A percentile compares a stretch with the other conserved stretches of the same genome.
These are phyloP conservation scores for Salvelinus alpinus DNA, from an alignment of 2,113 vertebrate genomes.

Conservation along the genomic window DNA sequence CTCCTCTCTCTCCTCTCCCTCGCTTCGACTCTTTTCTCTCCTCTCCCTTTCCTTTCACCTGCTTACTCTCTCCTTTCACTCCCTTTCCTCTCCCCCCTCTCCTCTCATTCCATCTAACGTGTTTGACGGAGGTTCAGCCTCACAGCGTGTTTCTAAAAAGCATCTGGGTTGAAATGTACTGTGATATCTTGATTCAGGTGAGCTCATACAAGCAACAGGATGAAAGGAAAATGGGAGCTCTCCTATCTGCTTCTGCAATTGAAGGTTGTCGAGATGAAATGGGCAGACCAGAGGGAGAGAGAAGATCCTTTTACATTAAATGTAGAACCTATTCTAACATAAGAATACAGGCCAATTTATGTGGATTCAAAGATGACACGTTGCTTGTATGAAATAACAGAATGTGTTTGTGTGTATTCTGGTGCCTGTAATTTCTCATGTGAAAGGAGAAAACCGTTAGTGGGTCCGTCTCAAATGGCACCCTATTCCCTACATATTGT, in stretches of 20 bases:
- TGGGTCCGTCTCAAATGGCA: too few species aligned
- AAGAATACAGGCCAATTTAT: background rate
- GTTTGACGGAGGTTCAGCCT: too few species aligned
- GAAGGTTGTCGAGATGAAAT: background rate
- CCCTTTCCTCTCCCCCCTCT: background rate
- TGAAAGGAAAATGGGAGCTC: background rate
- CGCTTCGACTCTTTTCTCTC: too few species aligned
- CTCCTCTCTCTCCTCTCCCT: constrained; percentile 8
- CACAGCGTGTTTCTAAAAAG: too few species aligned
- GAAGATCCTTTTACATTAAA: background rate
- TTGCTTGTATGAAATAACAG: too few species aligned
- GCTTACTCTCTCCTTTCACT: background rate
- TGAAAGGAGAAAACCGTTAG: background rate
- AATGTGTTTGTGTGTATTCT: too few species aligned
- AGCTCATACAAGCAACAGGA: too few species aligned
- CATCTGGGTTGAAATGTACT: too few species aligned
- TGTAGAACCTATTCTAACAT: background rate
- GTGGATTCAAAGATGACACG: too few species aligned
- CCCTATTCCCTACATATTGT: background rate
- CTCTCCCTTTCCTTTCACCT: background rate
- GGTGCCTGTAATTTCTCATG: background rate
- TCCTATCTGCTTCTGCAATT: background rate
- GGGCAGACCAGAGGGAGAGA: background rate
- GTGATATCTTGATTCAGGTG: too few species aligned
- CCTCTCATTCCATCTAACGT: too few species aligned